Evolutionary conservation across 2,113 vertebrate species (phyloP), one percentile per base, ranked within the genome.

Genomic region (Pseudopodoces humilis): DNA sequence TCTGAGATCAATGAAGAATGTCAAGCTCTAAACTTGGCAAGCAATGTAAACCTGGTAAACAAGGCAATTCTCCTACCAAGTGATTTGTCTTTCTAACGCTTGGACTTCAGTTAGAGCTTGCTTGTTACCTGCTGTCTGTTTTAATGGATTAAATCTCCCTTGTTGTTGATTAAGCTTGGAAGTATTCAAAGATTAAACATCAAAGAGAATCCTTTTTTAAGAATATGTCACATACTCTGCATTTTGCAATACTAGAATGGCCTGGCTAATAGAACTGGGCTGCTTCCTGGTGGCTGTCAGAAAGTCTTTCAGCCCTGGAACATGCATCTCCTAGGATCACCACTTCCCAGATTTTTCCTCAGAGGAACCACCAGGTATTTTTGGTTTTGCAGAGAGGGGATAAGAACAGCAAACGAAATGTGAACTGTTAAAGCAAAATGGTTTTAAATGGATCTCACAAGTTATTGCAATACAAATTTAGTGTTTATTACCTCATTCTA

Each of bases 261-360:
- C 23, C 33, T 19, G 35, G 21, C 30, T 44, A 15, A 28, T 3
- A 13, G 39, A 15, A 1, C 47, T 6, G 55, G 16, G 59, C 31
- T 41, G 25, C 20, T n/a, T 64, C 55, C 46, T 6, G 0, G 62
- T 2, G 2, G 28, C 70, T 31, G 23, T 23, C 43, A 28, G 80
- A 53, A 43, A 37, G 23, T 14, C n/a, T 2, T 4, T 23, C 17
- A 52, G 37, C 53, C 81, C 22, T 64, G 46, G 70, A 53, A 82
- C 33, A 11, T 25, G 3, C 19, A 21, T 64, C 62, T 68, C 0
- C 0, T n/a, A 47, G 87, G 24, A 22, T 39, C n/a, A 11, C 9
- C 18, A 0, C 70, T 72, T 87, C 53, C 78, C 49, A n/a, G 47
- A 22, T 31, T 33, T 21, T 31, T 62, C 44, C 64, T 59, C 8